phyloP scores from a whole-genome alignment of 2,797 vertebrate genomes.

The Protonibea diacanthus region DNA sequence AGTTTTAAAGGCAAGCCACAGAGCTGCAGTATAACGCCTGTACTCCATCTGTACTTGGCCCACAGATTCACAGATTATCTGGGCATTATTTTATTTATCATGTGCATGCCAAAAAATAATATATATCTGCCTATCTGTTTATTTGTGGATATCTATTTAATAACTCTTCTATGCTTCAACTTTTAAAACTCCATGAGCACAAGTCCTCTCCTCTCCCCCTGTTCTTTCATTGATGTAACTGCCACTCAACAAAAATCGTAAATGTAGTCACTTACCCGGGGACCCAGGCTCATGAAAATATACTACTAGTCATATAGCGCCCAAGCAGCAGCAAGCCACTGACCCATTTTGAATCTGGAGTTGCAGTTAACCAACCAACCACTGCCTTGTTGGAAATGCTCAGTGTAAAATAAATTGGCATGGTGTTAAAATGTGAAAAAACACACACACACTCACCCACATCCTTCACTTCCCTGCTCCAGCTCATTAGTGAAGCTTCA shows the following conservation, averaged over 20 bases:
- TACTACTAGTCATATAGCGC: constrained; percentile 30
- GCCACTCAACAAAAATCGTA: constrained; percentile 31
- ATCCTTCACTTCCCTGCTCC: neutral
- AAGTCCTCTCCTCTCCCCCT: constrained; percentile 1
- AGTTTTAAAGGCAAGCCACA: constrained; percentile 42
- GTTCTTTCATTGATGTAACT: constrained; percentile 32
- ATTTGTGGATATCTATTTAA: neutral
- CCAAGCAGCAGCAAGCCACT: constrained; percentile 22
- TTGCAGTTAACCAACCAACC: constrained; percentile 18
- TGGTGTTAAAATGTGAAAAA: constrained; percentile 18
- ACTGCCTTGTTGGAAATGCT: neutral
- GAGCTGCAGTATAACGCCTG: constrained; percentile 40
- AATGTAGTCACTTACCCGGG: constrained; percentile 33
- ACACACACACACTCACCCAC: neutral
- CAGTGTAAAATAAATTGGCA: constrained; percentile 40
- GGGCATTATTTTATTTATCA: constrained; percentile 14
- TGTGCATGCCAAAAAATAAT: neutral
- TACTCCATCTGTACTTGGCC: neutral
- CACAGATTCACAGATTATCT: constrained; percentile 10
- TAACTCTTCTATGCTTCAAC: neutral
- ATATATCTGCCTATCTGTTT: neutral
- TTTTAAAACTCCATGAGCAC: neutral
- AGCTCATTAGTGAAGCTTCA: constrained; percentile 1
- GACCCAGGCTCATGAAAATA: constrained; percentile 53
- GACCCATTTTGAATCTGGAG: constrained; percentile 39